Evolutionary conservation across 2,113 vertebrate genomes (phyloP).

Genomic region (Thunnus thynnus): DNA sequence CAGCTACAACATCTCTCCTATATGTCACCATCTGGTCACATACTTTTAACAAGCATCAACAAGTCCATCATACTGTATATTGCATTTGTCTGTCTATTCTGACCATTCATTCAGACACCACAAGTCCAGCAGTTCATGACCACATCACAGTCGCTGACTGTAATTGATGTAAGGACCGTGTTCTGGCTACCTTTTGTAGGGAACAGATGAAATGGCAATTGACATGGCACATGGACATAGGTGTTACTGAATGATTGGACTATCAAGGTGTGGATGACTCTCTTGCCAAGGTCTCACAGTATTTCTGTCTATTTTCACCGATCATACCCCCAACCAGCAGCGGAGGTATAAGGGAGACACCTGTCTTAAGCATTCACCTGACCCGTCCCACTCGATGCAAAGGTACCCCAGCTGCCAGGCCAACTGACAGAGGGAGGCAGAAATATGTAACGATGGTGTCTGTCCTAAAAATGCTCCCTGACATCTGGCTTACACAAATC

Average conservation of each 20-base stretch:
- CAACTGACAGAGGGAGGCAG: conserved; percentile 47
- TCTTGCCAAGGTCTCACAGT: conserved; percentile 49
- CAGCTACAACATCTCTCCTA: not conserved
- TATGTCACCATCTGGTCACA: conserved; percentile 13
- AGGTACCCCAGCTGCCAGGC: conserved; percentile 45
- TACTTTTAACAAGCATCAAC: conserved; percentile 4
- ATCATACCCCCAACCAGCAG: conserved; percentile 29
- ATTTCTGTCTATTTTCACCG: conserved; percentile 50
- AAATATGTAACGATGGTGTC: conserved; percentile 29
- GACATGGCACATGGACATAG: conserved; percentile 49
- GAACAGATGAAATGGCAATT: conserved; percentile 36
- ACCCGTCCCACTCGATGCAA: conserved; percentile 40
- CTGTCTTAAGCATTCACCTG: conserved; percentile 75
- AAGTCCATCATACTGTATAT: conserved; percentile 3
- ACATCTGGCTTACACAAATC: conserved; percentile 56
- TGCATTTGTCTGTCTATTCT: conserved; percentile 4
- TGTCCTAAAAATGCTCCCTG: conserved; percentile 52
- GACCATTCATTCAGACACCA: conserved; percentile 38
- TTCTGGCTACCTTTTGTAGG: conserved; percentile 37
- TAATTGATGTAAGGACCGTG: conserved; percentile 78
- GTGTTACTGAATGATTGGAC: conserved; percentile 40
- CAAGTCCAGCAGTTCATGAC: conserved; percentile 23
- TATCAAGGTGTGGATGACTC: conserved; percentile 43
- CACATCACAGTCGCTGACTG: conserved; percentile 62
- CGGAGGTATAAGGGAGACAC: conserved; percentile 56